A percentile compares a stretch with the other conserved stretches of the same genome.
phyloP scores from a whole-genome alignment of 2,113 vertebrate genomes.

The Corythoichthys intestinalis region DNA sequence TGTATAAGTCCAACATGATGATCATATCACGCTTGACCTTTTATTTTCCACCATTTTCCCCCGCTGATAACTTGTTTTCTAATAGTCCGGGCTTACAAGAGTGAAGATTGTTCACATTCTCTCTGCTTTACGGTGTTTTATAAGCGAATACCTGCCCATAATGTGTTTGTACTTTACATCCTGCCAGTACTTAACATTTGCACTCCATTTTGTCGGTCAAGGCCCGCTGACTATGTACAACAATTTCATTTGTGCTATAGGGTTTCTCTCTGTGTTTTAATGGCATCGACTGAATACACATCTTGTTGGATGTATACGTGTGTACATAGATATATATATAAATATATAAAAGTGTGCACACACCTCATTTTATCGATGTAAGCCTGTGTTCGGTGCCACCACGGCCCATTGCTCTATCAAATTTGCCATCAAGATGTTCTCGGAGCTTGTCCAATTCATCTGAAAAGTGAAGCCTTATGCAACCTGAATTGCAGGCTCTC shows the following conservation, averaged over 20 bases:
- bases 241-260: conserved; percentile 77
- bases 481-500: conserved; percentile 20
- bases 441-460: conserved; percentile 64
- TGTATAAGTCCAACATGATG: not conserved
- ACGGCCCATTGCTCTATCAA: conserved; percentile 65
- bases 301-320: conserved; percentile 54
- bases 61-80: conserved; percentile 5
- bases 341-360: conserved; percentile 15
- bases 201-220: conserved; percentile 79
- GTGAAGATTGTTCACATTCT: conserved; percentile 35
- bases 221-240: conserved; percentile 75
- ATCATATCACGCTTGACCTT: not conserved
- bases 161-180: conserved; percentile 75
- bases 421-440: conserved; percentile 57
- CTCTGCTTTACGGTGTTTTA: conserved; percentile 61
- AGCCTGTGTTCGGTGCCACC: conserved; percentile 59
- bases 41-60: conserved; percentile 2
- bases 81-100: conserved; percentile 19
- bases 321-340: conserved; percentile 60
- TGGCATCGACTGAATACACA: conserved; percentile 70
- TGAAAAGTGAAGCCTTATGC: conserved; percentile 50
- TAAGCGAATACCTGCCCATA: conserved; percentile 71
- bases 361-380: conserved; percentile 70
- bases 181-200: conserved; percentile 78
- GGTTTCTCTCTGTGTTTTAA: conserved; percentile 70